Conservation (phyloP, 2,113 vertebrate species). For the Tamias sibiricus region DNA sequence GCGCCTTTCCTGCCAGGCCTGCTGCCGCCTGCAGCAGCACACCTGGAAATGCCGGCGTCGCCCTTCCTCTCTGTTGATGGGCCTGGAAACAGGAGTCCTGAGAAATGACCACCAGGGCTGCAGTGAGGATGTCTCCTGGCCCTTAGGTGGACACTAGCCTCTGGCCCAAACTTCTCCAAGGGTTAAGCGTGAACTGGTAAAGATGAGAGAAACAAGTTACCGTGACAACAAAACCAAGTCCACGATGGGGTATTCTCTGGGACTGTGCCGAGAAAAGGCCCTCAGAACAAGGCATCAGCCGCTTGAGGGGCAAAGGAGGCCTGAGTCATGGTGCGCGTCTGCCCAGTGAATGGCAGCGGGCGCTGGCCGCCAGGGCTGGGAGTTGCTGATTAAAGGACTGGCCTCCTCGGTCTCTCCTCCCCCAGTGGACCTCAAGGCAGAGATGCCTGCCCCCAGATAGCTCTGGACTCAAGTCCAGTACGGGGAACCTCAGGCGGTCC, state of each 20-base stretch:
- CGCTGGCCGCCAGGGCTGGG: neutral
- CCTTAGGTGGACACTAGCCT: neutral
- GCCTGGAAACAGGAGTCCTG: neutral
- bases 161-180: neutral
- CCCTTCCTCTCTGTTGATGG: neutral
- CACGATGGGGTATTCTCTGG: neutral
- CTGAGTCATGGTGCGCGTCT: neutral
- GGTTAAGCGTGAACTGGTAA: neutral
- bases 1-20: neutral
- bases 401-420: neutral
- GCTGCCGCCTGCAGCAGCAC: neutral
- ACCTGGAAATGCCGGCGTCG: neutral
- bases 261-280: neutral
- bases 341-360: neutral
- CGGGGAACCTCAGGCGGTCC: slow-evolving; percentile 64
- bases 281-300: neutral
- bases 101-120: neutral
- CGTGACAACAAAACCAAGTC: neutral
- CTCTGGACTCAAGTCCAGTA: slow-evolving; percentile 42
- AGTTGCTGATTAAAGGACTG: neutral
- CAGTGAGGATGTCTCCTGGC: neutral
- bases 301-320: neutral
- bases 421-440: neutral
- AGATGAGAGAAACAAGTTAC: neutral
- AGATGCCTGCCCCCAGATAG: slow-evolving; percentile 14